phyloP scores from a whole-genome alignment of 2,113 vertebrate genomes.

The Oryzias curvinotus region DNA sequence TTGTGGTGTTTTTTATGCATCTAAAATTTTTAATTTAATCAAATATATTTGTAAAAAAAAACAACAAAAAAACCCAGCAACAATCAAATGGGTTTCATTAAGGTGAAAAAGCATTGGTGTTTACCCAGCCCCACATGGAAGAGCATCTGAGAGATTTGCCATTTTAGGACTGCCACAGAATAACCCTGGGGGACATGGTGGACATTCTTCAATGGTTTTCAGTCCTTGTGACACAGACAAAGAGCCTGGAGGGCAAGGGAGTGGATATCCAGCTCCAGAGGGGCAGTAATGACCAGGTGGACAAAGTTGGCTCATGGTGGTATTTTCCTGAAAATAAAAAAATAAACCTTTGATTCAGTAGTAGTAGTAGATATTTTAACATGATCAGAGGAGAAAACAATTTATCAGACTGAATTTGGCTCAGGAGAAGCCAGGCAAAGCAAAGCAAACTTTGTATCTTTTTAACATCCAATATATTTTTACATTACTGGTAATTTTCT shows the following conservation, averaged over 20 bases:
- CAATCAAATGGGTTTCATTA: not conserved
- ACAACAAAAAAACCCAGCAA: not conserved
- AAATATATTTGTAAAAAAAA: not conserved
- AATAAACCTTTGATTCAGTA: not conserved
- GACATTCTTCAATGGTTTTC: slow-evolving; percentile 76
- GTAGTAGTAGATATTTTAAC: not conserved
- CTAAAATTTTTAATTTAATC: no score
- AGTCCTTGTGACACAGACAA: slow-evolving; percentile 79
- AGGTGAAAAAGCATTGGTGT: slow-evolving; percentile 4
- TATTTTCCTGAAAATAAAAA: slow-evolving; percentile 73
- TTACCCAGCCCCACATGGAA: slow-evolving; percentile 83
- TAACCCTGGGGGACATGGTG: slow-evolving; percentile 80
- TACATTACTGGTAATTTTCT: not conserved
- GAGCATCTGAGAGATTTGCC: slow-evolving; percentile 66
- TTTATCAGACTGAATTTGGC: not conserved
- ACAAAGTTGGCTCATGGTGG: slow-evolving; percentile 78
- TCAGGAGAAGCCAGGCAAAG: not conserved
- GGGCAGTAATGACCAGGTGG: slow-evolving; percentile 88
- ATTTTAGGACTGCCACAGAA: slow-evolving; percentile 82
- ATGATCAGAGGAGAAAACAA: not conserved
- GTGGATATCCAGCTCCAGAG: slow-evolving; percentile 73
- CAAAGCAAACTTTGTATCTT: no score
- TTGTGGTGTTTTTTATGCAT: no score
- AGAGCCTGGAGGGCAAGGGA: slow-evolving; percentile 84
- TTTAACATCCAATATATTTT: not conserved